Conservation (phyloP, 2,888 invertebrate species). For the Melinopterus prodromus region DNA sequence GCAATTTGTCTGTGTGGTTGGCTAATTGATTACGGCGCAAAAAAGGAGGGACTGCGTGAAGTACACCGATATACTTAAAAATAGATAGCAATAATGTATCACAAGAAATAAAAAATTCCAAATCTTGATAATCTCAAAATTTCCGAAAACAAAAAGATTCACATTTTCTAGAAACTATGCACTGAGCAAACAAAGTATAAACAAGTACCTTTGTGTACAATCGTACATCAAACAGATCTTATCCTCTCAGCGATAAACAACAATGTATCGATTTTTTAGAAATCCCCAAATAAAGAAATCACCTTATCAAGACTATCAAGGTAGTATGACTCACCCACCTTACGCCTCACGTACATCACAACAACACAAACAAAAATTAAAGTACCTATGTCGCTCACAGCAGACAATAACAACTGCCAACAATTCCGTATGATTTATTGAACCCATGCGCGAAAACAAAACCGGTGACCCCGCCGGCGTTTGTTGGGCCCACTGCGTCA, state of each 20-base stretch:
- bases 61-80: too few relatives aligned
- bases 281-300: not conserved
- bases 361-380: not conserved
- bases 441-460: not conserved
- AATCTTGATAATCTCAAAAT: too few relatives aligned
- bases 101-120: too few relatives aligned
- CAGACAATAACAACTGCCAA: not conserved
- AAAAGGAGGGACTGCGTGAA: too few relatives aligned
- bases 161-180: not conserved
- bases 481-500: not conserved
- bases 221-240: not conserved
- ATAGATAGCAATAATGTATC: too few relatives aligned
- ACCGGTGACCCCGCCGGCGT: not conserved
- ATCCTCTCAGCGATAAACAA: not conserved
- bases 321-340: not conserved
- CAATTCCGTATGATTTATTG: not conserved
- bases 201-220: not conserved
- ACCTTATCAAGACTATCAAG: not conserved
- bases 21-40: too few relatives aligned
- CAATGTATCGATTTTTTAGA: not conserved
- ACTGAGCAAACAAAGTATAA: not conserved
- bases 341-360: not conserved
- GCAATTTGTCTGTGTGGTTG: too few relatives aligned
- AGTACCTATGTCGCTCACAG: not conserved
- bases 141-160: not conserved